Base-by-base conservation (phyloP, 92 coral and sea anemone species). In the Galaxea fascicularis region DNA sequence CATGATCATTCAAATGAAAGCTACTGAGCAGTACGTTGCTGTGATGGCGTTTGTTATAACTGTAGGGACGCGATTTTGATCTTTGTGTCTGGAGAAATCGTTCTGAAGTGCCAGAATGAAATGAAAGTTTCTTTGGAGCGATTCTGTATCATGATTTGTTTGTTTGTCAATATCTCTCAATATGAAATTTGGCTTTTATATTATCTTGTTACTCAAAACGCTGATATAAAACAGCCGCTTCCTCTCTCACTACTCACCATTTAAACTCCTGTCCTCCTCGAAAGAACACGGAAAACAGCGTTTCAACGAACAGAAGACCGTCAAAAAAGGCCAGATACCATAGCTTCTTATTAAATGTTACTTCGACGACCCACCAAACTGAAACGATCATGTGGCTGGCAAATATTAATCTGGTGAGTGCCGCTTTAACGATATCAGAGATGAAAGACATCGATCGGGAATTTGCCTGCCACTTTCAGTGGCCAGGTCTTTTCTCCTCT, bases 251-350 rank as follows among this genome's bases (percentile, higher is more conserved):
- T 74, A 80, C 95, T 89, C 78, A 97, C 99, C 99, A 97, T 88
- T 93, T 97, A 54, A 85, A 90, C 67, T 94, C 97, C 54, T 88
- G 91, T n/a, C 99, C 94, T n/a, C 81, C 84, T 62, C 98, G 80
- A 62, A 74, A 91, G 65, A 90, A 75, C 80, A 97, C 22, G 12
- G 95, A 90, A 63, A 95, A 82, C 4, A 97, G 59, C 12, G 95
- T 85, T 85, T 97, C 99, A 29, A 93, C 70, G 31, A 89, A 81
- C 4, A 93, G 90, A 0, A 87, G 92, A 8, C 90, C 88, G 4
- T 94, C 94, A 58, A 82, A 94, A 77, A 92, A 90, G 4, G 94
- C 82, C 31, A 97, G 85, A 85, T 90, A 75, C 99, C 99, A 97
- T 7, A 89, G 46, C 16, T 71, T 78, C 0, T 76, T 28, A n/a